Evolutionary conservation across 1,140 invertebrate species (phyloP), one percentile per base, ranked within the genome.

Genomic region (Ips nitidus): DNA sequence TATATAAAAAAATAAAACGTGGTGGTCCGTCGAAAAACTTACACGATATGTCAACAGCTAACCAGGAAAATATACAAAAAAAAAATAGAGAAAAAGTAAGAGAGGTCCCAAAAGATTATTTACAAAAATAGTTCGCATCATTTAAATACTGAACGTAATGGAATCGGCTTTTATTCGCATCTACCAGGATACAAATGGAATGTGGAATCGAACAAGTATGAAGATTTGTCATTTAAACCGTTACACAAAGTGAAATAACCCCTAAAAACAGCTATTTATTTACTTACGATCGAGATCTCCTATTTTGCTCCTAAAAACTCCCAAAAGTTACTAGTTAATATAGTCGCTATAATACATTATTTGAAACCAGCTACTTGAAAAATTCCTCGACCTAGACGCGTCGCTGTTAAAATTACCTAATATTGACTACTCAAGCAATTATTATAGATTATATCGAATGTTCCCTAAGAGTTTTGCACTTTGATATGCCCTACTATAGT

Each of bases 1-100:
- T 22, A 22, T 61, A 70, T 71, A 73, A 55, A 76, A 74, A 74
- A 77, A 72, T 76, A 76, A 74, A 73, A 75, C 65, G 22, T 22
- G 67, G 68, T 71, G 71, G 67, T 72, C 63, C 63, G 63, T 59
- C 55, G 41, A 39, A 41, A 63, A 62, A 63, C 60, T 52, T 69
- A 65, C 62, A 66, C 47, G 57, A 60, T 59, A 65, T 52, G 37
- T 67, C 58, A 66, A 67, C 52, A 69, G 67, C 39, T 72, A 72
- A 72, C 42, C 52, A 22, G 45, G 68, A 64, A 65, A 56, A 38
- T 64, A 64, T 64, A 36, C 39, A 56, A 61, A 56, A 41, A 37
- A 61, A 55, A 61, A 56, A 39, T 67, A 69, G 43, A 67, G 60
- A 67, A 67, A 67, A 38, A 59, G 43, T 22, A 45, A 60, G 52